Conservation (phyloP, 2,797 vertebrate genomes). For the Phoeniculus purpureus region DNA sequence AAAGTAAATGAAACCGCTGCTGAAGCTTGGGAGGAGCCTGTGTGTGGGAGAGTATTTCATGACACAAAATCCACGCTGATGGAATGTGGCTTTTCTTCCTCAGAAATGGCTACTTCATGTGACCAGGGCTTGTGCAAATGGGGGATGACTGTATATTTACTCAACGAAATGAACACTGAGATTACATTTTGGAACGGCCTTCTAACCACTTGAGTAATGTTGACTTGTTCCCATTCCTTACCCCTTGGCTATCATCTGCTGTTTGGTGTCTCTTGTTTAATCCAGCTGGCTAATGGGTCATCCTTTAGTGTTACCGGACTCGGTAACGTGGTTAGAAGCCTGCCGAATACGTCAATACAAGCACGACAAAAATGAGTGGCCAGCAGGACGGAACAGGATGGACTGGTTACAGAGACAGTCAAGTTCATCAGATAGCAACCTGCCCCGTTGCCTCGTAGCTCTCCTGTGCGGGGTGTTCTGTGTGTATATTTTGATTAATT, state of each 20-base stretch:
- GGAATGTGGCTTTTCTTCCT: constrained; percentile 16
- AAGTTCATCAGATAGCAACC: constrained; percentile 41
- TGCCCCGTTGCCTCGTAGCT: background rate
- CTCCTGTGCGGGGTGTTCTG: background rate
- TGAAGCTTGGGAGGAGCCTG: background rate
- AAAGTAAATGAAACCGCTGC: background rate
- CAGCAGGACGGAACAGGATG: constrained; percentile 24
- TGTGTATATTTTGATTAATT: constrained; percentile 31
- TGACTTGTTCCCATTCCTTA: constrained; percentile 56
- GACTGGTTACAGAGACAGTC: constrained; percentile 8
- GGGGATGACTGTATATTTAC: constrained; percentile 19
- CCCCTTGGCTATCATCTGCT: constrained; percentile 28
- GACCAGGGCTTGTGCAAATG: constrained; percentile 49
- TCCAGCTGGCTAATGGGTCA: constrained; percentile 17
- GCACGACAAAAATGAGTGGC: background rate
- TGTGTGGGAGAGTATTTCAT: background rate
- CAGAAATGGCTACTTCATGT: constrained; percentile 45
- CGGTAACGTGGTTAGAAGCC: background rate
- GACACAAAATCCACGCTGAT: background rate
- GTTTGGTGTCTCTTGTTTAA: constrained; percentile 53
- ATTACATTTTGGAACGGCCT: constrained; percentile 38
- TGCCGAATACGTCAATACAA: constrained; percentile 30
- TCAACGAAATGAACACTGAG: background rate
- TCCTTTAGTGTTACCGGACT: constrained; percentile 24
- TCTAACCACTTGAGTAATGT: constrained; percentile 56